These are phyloP conservation scores for Drosophila borborema DNA, from an alignment of 2,888 invertebrate genomes.

Conservation along the genomic window DNA sequence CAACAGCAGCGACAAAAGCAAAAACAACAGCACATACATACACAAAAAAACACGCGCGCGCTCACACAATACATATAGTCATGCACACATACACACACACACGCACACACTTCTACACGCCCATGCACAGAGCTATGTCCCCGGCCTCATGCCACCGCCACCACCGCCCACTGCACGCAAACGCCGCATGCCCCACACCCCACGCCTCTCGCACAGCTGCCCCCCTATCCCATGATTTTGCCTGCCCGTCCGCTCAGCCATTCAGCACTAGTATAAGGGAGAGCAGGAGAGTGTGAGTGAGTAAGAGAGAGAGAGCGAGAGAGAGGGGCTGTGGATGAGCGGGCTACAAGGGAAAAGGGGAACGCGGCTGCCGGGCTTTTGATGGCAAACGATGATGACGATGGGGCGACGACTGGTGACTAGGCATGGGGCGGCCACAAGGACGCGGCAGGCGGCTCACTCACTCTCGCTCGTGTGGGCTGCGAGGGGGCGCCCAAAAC, in stretches of 20 bases:
- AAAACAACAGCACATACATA: conserved; percentile 19
- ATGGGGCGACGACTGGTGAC: conserved; percentile 50
- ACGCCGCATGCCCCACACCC: conserved; percentile 41
- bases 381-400: conserved; percentile 53
- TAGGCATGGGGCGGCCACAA: conserved; percentile 56
- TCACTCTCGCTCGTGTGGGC: neutral
- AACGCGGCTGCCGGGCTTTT: conserved; percentile 66
- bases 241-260: conserved; percentile 51
- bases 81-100: conserved; percentile 20
- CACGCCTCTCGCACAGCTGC: conserved; percentile 18
- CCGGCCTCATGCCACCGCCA: conserved; percentile 50
- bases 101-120: conserved; percentile 28
- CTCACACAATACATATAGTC: conserved; percentile 20
- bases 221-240: neutral
- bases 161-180: conserved; percentile 44
- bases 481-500: conserved; percentile 10
- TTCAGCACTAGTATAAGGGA: conserved; percentile 47
- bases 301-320: neutral
- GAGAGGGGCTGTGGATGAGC: neutral
- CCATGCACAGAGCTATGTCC: conserved; percentile 44
- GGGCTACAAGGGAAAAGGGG: conserved; percentile 1
- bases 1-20: conserved; percentile 19
- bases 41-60: conserved; percentile 6
- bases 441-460: conserved; percentile 60
- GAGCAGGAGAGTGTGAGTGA: neutral